Conservation (phyloP, 2,888 invertebrate genomes). For the Leucozona laternaria region DNA sequence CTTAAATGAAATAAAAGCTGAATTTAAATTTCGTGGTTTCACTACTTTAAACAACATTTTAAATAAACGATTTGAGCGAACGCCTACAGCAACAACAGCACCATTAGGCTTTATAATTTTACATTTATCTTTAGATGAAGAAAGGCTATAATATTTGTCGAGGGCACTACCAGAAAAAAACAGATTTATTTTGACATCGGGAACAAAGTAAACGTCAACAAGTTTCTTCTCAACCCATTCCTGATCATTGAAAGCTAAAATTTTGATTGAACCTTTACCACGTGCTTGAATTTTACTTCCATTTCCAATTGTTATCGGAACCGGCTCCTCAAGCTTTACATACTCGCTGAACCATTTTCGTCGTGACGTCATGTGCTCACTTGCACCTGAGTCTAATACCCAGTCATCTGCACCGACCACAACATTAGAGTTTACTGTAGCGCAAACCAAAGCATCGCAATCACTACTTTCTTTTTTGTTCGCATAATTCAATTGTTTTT, state of each 20-base stretch:
- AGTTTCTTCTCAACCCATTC: constrained; percentile 20
- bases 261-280: constrained; percentile 48
- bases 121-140: background rate
- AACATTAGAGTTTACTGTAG: constrained; percentile 4
- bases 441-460: constrained; percentile 40
- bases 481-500: constrained; percentile 26
- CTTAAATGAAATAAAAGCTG: constrained; percentile 1
- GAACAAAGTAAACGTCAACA: constrained; percentile 50
- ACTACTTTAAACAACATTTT: background rate
- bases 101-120: no score
- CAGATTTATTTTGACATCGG: constrained; percentile 48
- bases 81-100: no score
- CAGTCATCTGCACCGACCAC: constrained; percentile 37
- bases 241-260: constrained; percentile 53
- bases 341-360: no score
- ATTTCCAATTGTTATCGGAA: constrained; percentile 55
- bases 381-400: constrained; percentile 48
- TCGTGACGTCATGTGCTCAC: constrained; percentile 48
- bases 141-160: constrained; percentile 38
- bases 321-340: no score
- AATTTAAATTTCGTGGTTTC: constrained; percentile 8
- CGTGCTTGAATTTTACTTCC: constrained; percentile 50
- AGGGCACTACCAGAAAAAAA: constrained; percentile 45
- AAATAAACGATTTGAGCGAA: background rate
- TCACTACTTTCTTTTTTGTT: constrained; percentile 2